Percentiles rank a stretch among this genome's conserved stretches.
Evolutionary conservation across 2,113 vertebrate genomes (phyloP).

Genomic region (Plotosus lineatus): DNA sequence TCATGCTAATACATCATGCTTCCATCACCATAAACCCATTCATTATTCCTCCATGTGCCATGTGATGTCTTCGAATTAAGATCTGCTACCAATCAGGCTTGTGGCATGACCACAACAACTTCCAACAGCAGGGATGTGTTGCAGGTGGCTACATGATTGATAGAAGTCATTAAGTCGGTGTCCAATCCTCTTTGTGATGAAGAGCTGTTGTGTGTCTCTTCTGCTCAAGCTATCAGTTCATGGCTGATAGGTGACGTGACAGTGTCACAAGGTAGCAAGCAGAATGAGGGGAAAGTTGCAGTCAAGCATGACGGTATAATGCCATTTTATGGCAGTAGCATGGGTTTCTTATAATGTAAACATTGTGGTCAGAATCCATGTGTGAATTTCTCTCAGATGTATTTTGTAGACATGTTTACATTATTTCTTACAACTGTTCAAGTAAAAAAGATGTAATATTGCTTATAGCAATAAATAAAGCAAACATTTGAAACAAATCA

Average conservation of each 20-base stretch:
- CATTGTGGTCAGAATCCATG: neutral
- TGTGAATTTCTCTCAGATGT: neutral
- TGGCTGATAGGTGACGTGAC: conserved; percentile 9
- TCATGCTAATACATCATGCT: conserved; percentile 9
- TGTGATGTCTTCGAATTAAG: conserved; percentile 8
- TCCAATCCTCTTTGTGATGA: conserved; percentile 33
- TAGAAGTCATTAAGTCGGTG: conserved; percentile 44
- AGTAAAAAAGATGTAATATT: neutral
- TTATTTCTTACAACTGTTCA: neutral
- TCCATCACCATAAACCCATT: conserved; percentile 20
- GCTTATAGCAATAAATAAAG: neutral
- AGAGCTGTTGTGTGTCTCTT: conserved; percentile 20
- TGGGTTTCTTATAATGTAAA: neutral
- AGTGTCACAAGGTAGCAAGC: neutral
- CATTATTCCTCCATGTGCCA: conserved; percentile 18
- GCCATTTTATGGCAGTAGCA: neutral
- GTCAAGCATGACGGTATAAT: neutral
- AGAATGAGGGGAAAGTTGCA: neutral
- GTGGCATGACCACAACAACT: conserved; percentile 7
- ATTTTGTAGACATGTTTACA: neutral
- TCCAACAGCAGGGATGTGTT: conserved; percentile 27
- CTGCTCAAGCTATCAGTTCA: conserved; percentile 19
- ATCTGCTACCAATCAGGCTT: conserved; percentile 14
- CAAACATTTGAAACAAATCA: neutral
- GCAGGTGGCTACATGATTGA: conserved; percentile 41